These are phyloP conservation scores for Poecilia velifera DNA, from an alignment of 2,797 vertebrate genomes.

Conservation along the genomic window DNA sequence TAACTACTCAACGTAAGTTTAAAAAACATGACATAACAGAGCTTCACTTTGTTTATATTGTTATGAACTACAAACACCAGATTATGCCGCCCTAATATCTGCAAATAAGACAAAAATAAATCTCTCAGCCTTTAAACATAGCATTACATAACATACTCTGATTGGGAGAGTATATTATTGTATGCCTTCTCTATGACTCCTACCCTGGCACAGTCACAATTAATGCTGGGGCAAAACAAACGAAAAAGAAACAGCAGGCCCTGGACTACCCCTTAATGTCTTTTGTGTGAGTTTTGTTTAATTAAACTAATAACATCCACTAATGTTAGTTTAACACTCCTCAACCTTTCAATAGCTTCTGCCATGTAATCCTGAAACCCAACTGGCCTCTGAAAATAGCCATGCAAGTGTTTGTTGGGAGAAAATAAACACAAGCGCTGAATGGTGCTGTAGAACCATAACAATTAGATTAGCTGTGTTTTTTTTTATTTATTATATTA, in stretches of 20 bases:
- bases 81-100: not conserved
- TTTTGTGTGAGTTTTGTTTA: conserved; percentile 67
- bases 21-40: not conserved
- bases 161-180: conserved; percentile 36
- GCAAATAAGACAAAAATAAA: conserved; percentile 10
- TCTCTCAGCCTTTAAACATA: conserved; percentile 33
- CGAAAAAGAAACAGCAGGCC: conserved; percentile 29
- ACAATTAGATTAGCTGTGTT: conserved; percentile 1
- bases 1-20: not conserved
- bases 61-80: not conserved
- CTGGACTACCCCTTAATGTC: conserved; percentile 36
- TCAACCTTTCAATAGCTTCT: conserved; percentile 61
- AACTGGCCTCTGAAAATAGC: conserved; percentile 49
- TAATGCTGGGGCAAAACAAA: conserved; percentile 48
- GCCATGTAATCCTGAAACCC: conserved; percentile 32
- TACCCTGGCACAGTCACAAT: conserved; percentile 40
- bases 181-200: conserved; percentile 18
- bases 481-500: not conserved
- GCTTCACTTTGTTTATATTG: not conserved
- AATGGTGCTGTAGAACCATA: conserved; percentile 9
- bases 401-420: conserved; percentile 25
- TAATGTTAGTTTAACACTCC: conserved; percentile 67
- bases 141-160: conserved; percentile 19
- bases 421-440: conserved; percentile 9
- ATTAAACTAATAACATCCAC: conserved; percentile 67